phyloP scores from a whole-genome alignment of 2,113 vertebrate genomes.

The Burhinus bistriatus region DNA sequence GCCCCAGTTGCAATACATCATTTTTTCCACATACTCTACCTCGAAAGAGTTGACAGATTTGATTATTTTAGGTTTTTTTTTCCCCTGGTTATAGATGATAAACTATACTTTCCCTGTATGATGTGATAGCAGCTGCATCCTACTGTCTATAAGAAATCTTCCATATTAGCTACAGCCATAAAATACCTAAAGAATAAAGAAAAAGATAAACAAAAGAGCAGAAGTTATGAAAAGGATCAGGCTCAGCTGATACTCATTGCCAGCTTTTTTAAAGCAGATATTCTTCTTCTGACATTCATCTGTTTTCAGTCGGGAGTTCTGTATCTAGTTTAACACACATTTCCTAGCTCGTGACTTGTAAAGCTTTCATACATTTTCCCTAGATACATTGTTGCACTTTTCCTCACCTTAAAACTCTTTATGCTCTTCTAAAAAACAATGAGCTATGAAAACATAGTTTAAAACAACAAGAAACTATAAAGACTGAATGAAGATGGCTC shows the following conservation, averaged over 20 bases:
- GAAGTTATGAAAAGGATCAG: not conserved
- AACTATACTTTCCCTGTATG: not conserved
- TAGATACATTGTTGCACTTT: not conserved
- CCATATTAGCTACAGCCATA: not conserved
- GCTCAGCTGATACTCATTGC: not conserved
- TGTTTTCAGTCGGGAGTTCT: not conserved
- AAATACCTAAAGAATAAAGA: not conserved
- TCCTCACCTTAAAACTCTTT: not conserved
- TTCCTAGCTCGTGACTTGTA: not conserved
- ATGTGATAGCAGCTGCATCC: not conserved
- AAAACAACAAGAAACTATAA: not conserved
- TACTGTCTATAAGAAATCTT: not conserved
- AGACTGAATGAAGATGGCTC: not conserved
- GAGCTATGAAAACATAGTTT: not conserved
- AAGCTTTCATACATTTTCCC: not conserved
- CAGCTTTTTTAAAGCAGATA: slow-evolving; percentile 15
- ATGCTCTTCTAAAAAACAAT: not conserved
- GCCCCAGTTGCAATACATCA: not conserved
- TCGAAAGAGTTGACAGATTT: not conserved
- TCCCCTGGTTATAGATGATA: not conserved
- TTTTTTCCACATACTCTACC: not conserved
- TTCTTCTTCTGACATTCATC: slow-evolving; percentile 19
- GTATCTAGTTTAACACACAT: not conserved
- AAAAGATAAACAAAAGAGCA: not conserved
- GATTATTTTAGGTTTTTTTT: not conserved